Conservation (phyloP, 2,113 vertebrate species). For the Arothron firmamentum region DNA sequence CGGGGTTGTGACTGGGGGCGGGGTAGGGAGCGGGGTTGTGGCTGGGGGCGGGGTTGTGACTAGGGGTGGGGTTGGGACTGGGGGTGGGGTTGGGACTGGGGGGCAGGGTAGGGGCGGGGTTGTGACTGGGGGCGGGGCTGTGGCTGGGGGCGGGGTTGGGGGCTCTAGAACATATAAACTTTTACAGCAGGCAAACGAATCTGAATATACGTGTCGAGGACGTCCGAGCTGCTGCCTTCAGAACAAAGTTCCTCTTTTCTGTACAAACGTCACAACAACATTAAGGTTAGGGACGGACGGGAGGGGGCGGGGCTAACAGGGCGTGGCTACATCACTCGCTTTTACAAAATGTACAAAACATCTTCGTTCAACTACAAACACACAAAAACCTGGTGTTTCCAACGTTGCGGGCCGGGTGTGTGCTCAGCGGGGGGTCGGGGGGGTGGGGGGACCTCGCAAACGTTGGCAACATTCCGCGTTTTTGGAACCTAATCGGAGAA, state of each 20-base stretch:
- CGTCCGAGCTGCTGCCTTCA: too few relatives aligned
- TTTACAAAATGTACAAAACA: slow-evolving; percentile 99
- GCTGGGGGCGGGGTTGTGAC: too few relatives aligned
- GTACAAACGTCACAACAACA: too few relatives aligned
- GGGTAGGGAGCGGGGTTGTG: too few relatives aligned
- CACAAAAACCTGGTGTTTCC: slow-evolving; percentile 49
- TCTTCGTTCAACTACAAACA: slow-evolving; percentile 84
- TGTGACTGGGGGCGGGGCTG: too few relatives aligned
- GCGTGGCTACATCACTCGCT: slow-evolving; percentile 92
- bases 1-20: too few relatives aligned
- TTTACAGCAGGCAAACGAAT: neutral
- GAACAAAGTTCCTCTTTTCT: too few relatives aligned
- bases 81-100: too few relatives aligned
- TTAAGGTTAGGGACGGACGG: neutral
- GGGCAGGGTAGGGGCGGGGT: too few relatives aligned
- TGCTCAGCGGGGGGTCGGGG: slow-evolving; percentile 19
- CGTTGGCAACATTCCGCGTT: slow-evolving; percentile 51
- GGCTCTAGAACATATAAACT: neutral
- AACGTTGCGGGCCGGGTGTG: slow-evolving; percentile 54
- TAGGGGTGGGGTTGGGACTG: too few relatives aligned
- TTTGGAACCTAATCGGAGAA: slow-evolving; percentile 71
- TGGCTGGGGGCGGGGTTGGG: too few relatives aligned
- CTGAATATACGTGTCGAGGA: neutral
- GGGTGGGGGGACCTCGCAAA: slow-evolving; percentile 39
- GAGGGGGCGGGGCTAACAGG: slow-evolving; percentile 66